A percentile compares a stretch with the other conserved stretches of the same genome.
phyloP scores from a whole-genome alignment of 2,888 invertebrate genomes.

The Platycnemis pennipes region DNA sequence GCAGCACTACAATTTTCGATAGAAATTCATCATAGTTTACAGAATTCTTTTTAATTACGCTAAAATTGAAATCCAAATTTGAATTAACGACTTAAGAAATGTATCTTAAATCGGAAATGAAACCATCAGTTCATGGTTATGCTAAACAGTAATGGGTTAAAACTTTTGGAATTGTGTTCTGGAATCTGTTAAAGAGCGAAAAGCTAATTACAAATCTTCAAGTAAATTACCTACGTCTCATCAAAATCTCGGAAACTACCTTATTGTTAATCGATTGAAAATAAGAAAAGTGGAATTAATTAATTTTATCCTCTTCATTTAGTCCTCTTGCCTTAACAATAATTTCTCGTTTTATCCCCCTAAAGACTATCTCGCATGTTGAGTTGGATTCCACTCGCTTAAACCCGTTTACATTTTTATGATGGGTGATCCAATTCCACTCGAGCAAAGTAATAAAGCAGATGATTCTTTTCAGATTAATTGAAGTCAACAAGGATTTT shows the following conservation, averaged over 20 bases:
- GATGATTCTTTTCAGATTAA: constrained; percentile 64
- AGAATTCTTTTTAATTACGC: too few relatives aligned
- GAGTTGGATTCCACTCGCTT: constrained; percentile 5
- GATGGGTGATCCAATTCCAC: constrained; percentile 34
- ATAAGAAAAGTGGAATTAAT: constrained; percentile 38
- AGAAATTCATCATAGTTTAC: too few relatives aligned
- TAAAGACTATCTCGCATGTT: neutral
- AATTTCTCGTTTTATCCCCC: neutral
- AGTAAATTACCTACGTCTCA: neutral
- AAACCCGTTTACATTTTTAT: constrained; percentile 5
- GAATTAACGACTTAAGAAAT: too few relatives aligned
- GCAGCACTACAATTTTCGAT: too few relatives aligned
- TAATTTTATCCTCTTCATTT: constrained; percentile 6
- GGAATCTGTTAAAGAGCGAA: neutral
- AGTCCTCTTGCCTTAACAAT: neutral
- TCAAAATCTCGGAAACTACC: neutral
- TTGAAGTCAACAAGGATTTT: constrained; percentile 67
- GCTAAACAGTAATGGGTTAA: too few relatives aligned
- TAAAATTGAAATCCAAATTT: too few relatives aligned
- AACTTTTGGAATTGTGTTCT: neutral
- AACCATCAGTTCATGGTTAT: too few relatives aligned
- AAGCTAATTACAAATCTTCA: neutral
- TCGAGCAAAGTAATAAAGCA: constrained; percentile 33
- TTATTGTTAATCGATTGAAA: neutral
- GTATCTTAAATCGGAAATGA: too few relatives aligned